Base-by-base conservation (phyloP, 2,888 invertebrate genomes). In the Eledone cirrhosa region DNA sequence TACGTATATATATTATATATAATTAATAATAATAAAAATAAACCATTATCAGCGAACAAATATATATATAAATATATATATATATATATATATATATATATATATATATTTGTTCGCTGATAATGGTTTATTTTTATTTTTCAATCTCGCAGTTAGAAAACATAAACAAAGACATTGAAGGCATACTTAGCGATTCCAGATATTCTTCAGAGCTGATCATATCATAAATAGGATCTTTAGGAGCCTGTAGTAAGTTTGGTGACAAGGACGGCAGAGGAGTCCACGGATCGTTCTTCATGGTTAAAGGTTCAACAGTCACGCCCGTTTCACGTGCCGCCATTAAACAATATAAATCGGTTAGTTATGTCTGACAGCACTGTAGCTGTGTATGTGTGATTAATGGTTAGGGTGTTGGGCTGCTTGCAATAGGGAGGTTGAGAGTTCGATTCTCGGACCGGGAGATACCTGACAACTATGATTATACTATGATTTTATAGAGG, bases 201-300 rank as follows among this genome's bases (percentile, higher is more conserved):
- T 41, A 72, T 72, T 72, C 72, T 41, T 72, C 72, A 22, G 41
- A 72, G 22, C 72, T 72, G 14, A 41, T 72, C 8, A 72, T 33
- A n/a, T 72, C 72, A 72, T 72, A 72, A 41, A 72, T 13, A 69
- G 69, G 69, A 16, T 69, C 33, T 11, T 31, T 69, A 33, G 69
- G 69, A 19, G n/a, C 33, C 14, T 29, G 69, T 11, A 27, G 31
- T 33, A 72, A 72, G 22, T 4, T 72, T 31, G 33, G 5, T 24
- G 72, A 72, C 31, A 22, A 22, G 4, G 72, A 41, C 41, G 72
- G 72, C n/a, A 72, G 41, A 4, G 72, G 72, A 0, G 72, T 72
- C 72, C 72, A 72, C 13, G 72, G 72, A 33, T 72, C 72, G 27
- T 72, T 72, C 33, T 72, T 72, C 72, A 72, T 72, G 5, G 7